Evolutionary conservation across 2,888 invertebrate genomes (phyloP).

Genomic region (Dryococelus australis): DNA sequence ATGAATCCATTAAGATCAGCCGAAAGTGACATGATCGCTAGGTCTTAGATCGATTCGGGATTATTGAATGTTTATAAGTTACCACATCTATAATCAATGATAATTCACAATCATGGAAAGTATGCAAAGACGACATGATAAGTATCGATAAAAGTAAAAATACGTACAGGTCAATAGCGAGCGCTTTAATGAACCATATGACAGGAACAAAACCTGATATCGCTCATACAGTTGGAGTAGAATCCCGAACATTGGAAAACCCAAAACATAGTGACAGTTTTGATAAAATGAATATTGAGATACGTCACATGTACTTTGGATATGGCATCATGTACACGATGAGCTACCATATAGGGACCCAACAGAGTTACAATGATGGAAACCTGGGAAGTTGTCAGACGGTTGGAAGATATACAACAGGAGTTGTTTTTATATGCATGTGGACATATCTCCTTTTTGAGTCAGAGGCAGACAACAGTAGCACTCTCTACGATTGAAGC

Average conservation of each 20-base stretch:
- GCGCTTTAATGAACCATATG: neutral
- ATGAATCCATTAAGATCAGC: too few species aligned
- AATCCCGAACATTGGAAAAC: neutral
- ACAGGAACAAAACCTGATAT: neutral
- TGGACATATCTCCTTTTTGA: neutral
- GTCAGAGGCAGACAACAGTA: neutral
- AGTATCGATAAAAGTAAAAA: neutral
- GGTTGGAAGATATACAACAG: neutral
- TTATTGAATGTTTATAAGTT: too few species aligned
- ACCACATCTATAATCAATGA: too few species aligned
- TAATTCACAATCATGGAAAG: too few species aligned
- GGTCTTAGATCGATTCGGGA: too few species aligned
- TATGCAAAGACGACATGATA: too few species aligned
- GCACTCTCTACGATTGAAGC: slow-evolving; percentile 3
- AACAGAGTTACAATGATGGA: neutral
- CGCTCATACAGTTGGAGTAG: neutral
- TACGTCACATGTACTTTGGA: neutral
- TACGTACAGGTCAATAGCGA: neutral
- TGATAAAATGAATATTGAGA: neutral
- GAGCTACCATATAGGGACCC: neutral
- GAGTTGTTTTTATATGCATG: neutral
- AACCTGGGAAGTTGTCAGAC: neutral
- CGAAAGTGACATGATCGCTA: too few species aligned
- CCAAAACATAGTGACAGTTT: neutral
- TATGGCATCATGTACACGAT: too few species aligned